These are phyloP conservation scores for Dendrocopos noguchii DNA, from an alignment of 2,113 vertebrate species.

Conservation along the genomic window DNA sequence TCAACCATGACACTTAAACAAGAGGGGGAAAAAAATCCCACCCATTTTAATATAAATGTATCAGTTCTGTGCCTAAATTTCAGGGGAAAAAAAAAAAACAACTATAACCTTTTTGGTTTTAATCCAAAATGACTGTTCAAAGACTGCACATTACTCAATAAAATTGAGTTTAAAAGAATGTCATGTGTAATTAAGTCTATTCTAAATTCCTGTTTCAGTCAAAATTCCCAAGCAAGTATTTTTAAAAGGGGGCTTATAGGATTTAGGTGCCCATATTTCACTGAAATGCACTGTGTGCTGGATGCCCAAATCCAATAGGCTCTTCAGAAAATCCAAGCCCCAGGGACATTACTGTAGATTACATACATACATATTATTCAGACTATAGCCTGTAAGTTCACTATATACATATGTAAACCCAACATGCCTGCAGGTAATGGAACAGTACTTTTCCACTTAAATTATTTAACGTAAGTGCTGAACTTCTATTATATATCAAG, in stretches of 20 bases:
- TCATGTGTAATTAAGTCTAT: slow-evolving; percentile 12
- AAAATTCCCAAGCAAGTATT: slow-evolving; percentile 45
- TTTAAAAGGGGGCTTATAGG: slow-evolving; percentile 32
- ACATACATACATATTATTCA: slow-evolving; percentile 49
- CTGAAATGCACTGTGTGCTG: slow-evolving; percentile 9
- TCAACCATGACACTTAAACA: background rate
- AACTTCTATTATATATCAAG: slow-evolving; percentile 65
- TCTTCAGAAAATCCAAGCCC: slow-evolving; percentile 50
- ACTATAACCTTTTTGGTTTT: background rate
- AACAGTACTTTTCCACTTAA: slow-evolving; percentile 67
- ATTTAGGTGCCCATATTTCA: slow-evolving; percentile 51
- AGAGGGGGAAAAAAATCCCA: background rate
- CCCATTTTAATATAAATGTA: background rate
- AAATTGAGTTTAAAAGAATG: slow-evolving; percentile 39
- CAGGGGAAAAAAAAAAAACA: background rate
- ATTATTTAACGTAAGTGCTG: slow-evolving; percentile 65
- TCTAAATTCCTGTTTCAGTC: slow-evolving; percentile 10
- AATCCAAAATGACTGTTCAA: slow-evolving; percentile 9
- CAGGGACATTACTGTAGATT: slow-evolving; percentile 32
- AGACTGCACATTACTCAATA: slow-evolving; percentile 18
- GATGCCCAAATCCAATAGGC: slow-evolving; percentile 52
- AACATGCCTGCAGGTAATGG: slow-evolving; percentile 60
- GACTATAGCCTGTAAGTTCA: slow-evolving; percentile 32
- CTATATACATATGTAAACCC: slow-evolving; percentile 64
- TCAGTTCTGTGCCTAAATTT: background rate